Percentiles rank a stretch among this genome's conserved stretches.
Conservation (phyloP, 30 jellyfish, hydroid and myxozoan genomes). For the Pseudorhiza aurosa region DNA sequence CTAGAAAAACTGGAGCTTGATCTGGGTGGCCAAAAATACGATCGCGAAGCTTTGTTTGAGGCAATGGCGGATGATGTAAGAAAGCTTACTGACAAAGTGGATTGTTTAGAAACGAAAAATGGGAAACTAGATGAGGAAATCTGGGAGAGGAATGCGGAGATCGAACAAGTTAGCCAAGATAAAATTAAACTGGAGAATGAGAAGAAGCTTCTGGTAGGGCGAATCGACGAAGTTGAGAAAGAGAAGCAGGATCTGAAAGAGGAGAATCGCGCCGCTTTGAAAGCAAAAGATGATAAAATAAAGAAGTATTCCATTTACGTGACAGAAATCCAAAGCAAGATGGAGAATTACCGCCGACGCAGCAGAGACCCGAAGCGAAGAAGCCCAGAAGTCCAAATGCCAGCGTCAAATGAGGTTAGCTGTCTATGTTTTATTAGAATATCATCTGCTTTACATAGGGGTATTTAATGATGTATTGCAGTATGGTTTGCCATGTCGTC, state of each 20-base stretch:
- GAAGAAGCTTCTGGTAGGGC: constrained; percentile 10
- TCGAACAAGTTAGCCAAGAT: constrained; percentile 32
- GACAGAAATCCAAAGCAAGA: constrained; percentile 34
- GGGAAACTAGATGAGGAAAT: constrained; percentile 30
- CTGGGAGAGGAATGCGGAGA: constrained; percentile 58
- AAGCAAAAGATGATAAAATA: constrained; percentile 26
- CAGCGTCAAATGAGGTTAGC: constrained; percentile 10
- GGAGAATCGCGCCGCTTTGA: constrained; percentile 3
- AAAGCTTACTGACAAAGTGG: constrained; percentile 19
- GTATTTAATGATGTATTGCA: neutral
- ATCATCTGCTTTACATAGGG: too few relatives aligned
- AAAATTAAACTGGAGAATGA: constrained; percentile 1
- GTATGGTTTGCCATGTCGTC: too few relatives aligned
- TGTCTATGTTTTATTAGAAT: too few relatives aligned
- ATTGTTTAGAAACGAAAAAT: constrained; percentile 18
- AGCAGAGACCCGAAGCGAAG: constrained; percentile 25
- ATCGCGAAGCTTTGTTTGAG: constrained; percentile 52
- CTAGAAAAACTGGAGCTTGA: constrained; percentile 8
- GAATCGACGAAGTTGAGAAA: constrained; percentile 3
- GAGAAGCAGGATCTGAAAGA: constrained; percentile 16
- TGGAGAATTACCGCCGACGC: constrained; percentile 8
- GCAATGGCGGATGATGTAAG: constrained; percentile 37
- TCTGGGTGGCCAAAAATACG: constrained; percentile 43
- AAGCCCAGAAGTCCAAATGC: neutral
- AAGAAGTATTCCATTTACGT: constrained; percentile 27